Evolutionary conservation across 2,888 invertebrate species (phyloP).

Genomic region (Lepetodrilus schrolli): DNA sequence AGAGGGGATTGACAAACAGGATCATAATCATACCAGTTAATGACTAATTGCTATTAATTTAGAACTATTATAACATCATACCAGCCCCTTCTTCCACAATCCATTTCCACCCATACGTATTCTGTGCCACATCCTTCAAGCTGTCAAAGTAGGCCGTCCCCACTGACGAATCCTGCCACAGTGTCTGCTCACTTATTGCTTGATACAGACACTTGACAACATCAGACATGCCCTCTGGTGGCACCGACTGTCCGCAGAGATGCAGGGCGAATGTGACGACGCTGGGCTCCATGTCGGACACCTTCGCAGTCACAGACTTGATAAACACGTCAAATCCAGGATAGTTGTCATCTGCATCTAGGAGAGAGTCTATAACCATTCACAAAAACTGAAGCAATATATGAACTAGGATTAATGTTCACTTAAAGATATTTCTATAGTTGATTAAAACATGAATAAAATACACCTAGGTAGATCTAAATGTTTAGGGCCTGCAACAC

Average conservation of each 20-base stretch:
- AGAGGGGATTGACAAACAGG: background rate
- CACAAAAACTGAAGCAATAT: no score
- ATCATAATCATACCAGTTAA: background rate
- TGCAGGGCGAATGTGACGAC: conserved; percentile 18
- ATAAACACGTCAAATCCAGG: conserved; percentile 4
- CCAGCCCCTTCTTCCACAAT: background rate
- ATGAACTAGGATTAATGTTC: no score
- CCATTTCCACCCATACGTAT: background rate
- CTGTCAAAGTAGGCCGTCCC: conserved; percentile 27
- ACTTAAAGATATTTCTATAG: no score
- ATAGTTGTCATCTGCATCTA: background rate
- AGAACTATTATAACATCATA: no score
- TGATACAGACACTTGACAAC: background rate
- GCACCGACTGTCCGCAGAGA: background rate
- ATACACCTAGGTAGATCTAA: no score
- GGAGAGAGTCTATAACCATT: no score
- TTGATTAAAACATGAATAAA: no score
- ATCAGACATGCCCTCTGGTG: background rate
- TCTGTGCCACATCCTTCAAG: background rate
- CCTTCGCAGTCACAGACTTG: background rate
- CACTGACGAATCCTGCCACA: conserved; percentile 20
- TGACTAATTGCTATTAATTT: no score
- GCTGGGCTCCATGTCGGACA: conserved; percentile 5
- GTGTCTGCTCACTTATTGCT: background rate
- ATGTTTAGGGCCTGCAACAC: no score